phyloP scores from a whole-genome alignment of 2,797 vertebrate genomes.

The Luscinia luscinia region DNA sequence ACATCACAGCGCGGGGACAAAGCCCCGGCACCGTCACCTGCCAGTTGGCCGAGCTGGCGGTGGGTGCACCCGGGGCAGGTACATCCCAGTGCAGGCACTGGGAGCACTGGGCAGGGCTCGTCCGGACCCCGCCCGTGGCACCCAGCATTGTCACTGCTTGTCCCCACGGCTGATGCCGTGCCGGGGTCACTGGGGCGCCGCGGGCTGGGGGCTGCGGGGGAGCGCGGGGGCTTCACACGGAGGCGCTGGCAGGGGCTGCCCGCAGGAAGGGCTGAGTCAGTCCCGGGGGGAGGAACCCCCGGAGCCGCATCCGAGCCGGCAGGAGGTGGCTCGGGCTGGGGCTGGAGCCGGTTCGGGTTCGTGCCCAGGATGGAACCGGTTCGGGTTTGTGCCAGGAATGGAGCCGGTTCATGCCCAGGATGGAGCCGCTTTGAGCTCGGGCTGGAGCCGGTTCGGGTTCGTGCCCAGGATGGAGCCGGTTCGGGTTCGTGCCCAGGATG shows the following conservation, averaged over 20 bases:
- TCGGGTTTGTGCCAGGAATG: too few species aligned
- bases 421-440: too few species aligned
- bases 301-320: not conserved
- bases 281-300: not conserved
- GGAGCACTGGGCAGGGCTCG: not conserved
- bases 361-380: too few species aligned
- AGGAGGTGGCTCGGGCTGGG: not conserved
- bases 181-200: not conserved
- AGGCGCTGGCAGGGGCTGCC: not conserved
- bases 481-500: too few species aligned
- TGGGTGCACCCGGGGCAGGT: not conserved
- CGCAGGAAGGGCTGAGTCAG: not conserved
- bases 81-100: not conserved
- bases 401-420: too few species aligned
- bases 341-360: not conserved
- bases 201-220: not conserved
- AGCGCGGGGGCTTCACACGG: not conserved
- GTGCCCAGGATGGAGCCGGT: too few species aligned
- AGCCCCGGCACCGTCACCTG: constrained; percentile 29
- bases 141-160: not conserved
- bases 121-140: not conserved
- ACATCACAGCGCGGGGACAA: constrained; percentile 58
- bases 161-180: accelerated
- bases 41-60: not conserved
- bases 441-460: too few species aligned